Conservation (phyloP, 2,797 vertebrate species). For the Megalops cyprinoides region DNA sequence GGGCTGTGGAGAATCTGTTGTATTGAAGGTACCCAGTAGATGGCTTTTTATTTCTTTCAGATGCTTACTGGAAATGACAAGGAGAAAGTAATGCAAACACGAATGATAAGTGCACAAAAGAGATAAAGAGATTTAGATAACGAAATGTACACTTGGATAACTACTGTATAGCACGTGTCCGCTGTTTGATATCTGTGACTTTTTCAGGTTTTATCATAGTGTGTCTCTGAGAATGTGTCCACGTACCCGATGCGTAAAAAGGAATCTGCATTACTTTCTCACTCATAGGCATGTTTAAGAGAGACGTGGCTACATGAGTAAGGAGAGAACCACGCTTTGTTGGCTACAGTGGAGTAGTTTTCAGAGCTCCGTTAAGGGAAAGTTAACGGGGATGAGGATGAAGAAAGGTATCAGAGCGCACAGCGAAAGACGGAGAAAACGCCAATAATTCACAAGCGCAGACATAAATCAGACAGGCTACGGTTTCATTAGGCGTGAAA, state of each 20-base stretch:
- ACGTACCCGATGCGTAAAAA: background rate
- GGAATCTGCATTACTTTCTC: background rate
- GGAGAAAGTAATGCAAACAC: background rate
- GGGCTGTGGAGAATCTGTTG: constrained; percentile 95
- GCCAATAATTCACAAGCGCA: background rate
- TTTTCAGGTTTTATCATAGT: background rate
- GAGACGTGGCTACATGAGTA: background rate
- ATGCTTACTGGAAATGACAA: background rate
- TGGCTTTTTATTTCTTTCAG: constrained; percentile 1
- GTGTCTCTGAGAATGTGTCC: background rate
- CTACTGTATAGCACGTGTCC: no score
- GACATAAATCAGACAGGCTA: background rate
- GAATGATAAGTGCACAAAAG: background rate
- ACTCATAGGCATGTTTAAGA: background rate
- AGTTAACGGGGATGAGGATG: constrained; percentile 13
- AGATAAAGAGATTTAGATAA: background rate
- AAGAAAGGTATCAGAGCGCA: background rate
- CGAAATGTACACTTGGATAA: no score
- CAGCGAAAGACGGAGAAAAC: background rate
- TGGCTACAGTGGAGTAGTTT: background rate
- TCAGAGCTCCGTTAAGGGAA: background rate
- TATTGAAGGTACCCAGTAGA: constrained; percentile 82
- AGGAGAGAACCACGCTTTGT: constrained; percentile 6
- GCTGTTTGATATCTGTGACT: background rate
- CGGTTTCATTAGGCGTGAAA: background rate